Percentiles rank a stretch among this genome's conserved stretches.
phyloP scores from a whole-genome alignment of 1,140 invertebrate species.

The Pseudachorutes palmiensis region DNA sequence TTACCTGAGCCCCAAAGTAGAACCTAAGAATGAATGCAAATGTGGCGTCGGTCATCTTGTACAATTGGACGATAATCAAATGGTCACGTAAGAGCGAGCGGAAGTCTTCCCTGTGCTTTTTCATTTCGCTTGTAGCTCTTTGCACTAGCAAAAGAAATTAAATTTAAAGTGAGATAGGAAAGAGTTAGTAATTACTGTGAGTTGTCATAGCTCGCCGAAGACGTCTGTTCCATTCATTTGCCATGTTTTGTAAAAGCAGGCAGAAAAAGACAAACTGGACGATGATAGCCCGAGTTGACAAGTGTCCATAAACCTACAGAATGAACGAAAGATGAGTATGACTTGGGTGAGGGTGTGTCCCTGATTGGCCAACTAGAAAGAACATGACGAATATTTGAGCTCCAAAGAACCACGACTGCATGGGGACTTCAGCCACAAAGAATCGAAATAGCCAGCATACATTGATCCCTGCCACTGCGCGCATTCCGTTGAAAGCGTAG shows the following conservation, averaged over 20 bases:
- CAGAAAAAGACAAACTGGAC: slow-evolving; percentile 6
- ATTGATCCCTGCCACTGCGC: not conserved
- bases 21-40: not conserved
- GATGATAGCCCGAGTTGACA: not conserved
- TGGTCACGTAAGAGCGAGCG: not conserved
- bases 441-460: not conserved
- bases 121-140: not conserved
- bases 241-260: not conserved
- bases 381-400: not conserved
- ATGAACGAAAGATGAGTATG: not conserved
- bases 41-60: slow-evolving; percentile 10
- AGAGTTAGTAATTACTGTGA: not conserved
- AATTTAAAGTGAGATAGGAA: not conserved
- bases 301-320: slow-evolving; percentile 5
- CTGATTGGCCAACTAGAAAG: not conserved
- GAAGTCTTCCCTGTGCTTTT: not conserved
- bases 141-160: not conserved
- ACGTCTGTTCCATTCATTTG: slow-evolving; percentile 1
- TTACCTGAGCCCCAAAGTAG: slow-evolving; percentile 3
- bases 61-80: slow-evolving; percentile 13
- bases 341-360: not conserved
- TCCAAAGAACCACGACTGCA: too few relatives aligned
- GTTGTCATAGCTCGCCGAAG: not conserved
- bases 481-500: not conserved
- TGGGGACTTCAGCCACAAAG: not conserved